A percentile compares a stretch with the other conserved stretches of the same genome.
phyloP scores from a whole-genome alignment of 2,888 invertebrate genomes.

The Caradrina clavipalpis region DNA sequence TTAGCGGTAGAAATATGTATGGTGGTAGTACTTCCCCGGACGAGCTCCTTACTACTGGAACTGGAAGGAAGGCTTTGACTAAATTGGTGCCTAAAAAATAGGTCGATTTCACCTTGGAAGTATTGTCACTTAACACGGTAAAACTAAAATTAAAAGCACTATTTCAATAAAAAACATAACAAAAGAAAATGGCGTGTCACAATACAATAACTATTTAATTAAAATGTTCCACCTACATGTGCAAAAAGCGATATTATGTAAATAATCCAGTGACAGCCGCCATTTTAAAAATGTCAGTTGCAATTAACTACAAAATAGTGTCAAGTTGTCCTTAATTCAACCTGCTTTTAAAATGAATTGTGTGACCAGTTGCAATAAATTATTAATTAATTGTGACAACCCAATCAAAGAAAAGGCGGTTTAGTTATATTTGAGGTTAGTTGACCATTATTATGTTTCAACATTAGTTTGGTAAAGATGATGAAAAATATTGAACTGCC shows the following conservation, averaged over 20 bases:
- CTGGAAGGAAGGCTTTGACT: no score
- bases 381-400: conserved; percentile 15
- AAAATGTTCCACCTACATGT: conserved; percentile 17
- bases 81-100: no score
- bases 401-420: not conserved
- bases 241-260: conserved; percentile 35
- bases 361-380: conserved; percentile 14
- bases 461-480: no score
- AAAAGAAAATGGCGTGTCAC: conserved; percentile 35
- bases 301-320: conserved; percentile 34
- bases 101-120: no score
- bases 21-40: no score
- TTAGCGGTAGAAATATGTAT: no score
- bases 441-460: no score
- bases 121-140: no score
- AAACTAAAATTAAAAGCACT: no score
- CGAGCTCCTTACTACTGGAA: no score
- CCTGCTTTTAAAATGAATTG: conserved; percentile 5
- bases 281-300: conserved; percentile 53
- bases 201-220: conserved; percentile 38
- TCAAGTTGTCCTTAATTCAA: conserved; percentile 30
- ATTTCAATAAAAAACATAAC: not conserved
- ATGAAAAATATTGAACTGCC: no score
- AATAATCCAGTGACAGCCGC: conserved; percentile 33
- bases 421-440: not conserved